Evolutionary conservation across 2,113 vertebrate genomes (phyloP), one percentile per base, ranked within the genome.

Genomic region (Oplegnathus fasciatus): DNA sequence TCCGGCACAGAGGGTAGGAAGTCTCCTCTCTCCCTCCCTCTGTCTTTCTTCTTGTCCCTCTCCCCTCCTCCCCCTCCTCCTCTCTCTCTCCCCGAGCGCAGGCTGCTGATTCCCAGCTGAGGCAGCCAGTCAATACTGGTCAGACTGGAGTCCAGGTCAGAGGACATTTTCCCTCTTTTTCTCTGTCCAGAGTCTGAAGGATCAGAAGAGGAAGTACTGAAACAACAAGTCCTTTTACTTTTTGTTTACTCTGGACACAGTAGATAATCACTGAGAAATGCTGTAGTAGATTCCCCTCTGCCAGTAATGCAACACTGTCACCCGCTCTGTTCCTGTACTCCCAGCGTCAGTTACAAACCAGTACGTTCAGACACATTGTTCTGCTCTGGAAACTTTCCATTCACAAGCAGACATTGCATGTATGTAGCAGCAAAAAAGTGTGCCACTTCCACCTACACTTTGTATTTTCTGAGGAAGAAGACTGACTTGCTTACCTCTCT

Each of bases 71-170:
- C 96, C 82, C 74, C 80, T 61, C 81, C 91, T 82, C 96, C 93
- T 91, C 97, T 96, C 89, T 99, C 97, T 77, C 96, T 97, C 68
- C 97, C 97, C 0, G 98, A 98, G 42, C 97, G 96, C 84, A 98
- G 95, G 82, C 97, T 97, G 86, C 93, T 96, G 85, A 95, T 60
- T 86, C 96, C 96, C 90, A 99, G 96, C 90, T 97, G 97, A 44
- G 98, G 97, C 65, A 99, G 96, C 98, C 98, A 99, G 96, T 99
- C 98, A 89, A 99, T 99, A 86, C 98, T 99, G 71, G 98, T 99
- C 79, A 99, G 96, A 92, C 98, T 99, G 83, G 98, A 99, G 94
- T 99, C 95, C 87, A 99, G 88, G 83, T 99, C 97, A 30, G 98
- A 98, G 54, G 98, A 97, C 98, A 99, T 99, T 50, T 24, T 92